These are phyloP conservation scores for Erynnis tages DNA, from an alignment of 2,888 invertebrate species.

Conservation along the genomic window DNA sequence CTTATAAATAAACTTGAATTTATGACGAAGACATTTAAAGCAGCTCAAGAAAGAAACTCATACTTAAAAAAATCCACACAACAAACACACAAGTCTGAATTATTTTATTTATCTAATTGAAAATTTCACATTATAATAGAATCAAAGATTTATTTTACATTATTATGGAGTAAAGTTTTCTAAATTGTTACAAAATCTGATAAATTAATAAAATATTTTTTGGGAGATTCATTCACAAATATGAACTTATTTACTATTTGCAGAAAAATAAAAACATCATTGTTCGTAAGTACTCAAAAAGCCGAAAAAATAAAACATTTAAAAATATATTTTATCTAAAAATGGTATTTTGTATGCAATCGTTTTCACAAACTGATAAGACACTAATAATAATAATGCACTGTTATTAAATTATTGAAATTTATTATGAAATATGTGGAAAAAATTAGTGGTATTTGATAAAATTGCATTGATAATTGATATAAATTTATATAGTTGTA, in stretches of 20 bases:
- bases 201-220: constrained; percentile 1
- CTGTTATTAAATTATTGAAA: too few relatives aligned
- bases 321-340: too few relatives aligned
- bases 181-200: constrained; percentile 21
- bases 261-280: not conserved
- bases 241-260: constrained; percentile 8
- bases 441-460: too few relatives aligned
- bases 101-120: constrained; percentile 8
- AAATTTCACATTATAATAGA: constrained; percentile 7
- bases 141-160: constrained; percentile 6
- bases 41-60: not conserved
- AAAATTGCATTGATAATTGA: too few relatives aligned
- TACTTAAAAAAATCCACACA: constrained; percentile 1
- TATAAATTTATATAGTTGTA: too few relatives aligned
- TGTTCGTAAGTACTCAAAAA: too few relatives aligned
- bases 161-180: constrained; percentile 21
- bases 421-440: too few relatives aligned
- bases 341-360: too few relatives aligned
- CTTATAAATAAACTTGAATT: not conserved
- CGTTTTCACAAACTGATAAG: too few relatives aligned
- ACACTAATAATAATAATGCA: too few relatives aligned
- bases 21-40: not conserved
- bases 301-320: too few relatives aligned
- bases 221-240: constrained; percentile 9
- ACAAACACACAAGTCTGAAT: not conserved